Evolutionary conservation across 2,797 vertebrate species (phyloP).

Genomic region (Danionella dracula): DNA sequence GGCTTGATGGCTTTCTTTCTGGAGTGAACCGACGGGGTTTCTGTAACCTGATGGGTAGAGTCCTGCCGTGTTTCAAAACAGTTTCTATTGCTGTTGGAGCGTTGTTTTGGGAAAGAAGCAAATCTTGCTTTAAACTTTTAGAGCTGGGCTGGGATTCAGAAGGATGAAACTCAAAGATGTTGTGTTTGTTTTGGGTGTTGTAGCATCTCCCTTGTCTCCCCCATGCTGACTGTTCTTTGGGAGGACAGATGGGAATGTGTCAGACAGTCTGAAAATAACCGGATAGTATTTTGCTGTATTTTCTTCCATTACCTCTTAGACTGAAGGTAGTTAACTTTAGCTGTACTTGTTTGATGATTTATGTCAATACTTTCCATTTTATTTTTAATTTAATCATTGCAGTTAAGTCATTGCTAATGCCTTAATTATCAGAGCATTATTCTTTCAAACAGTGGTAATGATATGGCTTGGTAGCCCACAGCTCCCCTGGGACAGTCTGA

Average conservation of each 20-base stretch:
- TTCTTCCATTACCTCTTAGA: not conserved
- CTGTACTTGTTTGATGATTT: too few species aligned
- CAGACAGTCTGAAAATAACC: conserved; percentile 55
- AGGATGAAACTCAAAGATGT: conserved; percentile 40
- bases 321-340: not conserved
- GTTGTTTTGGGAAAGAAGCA: conserved; percentile 28
- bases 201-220: not conserved
- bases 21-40: conserved; percentile 12
- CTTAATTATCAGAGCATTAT: too few species aligned
- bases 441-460: too few species aligned
- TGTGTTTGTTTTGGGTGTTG: conserved; percentile 15
- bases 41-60: conserved; percentile 18
- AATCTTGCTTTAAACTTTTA: conserved; percentile 8
- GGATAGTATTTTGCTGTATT: conserved; percentile 3
- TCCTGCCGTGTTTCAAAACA: not conserved
- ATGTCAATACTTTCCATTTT: too few species aligned
- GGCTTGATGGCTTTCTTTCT: conserved; percentile 12
- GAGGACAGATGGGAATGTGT: conserved; percentile 53
- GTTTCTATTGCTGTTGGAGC: conserved; percentile 55
- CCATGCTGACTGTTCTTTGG: conserved; percentile 39
- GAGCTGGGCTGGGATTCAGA: not conserved
- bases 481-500: too few species aligned
- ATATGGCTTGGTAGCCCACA: too few species aligned
- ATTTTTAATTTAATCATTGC: too few species aligned
- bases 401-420: too few species aligned